Percentiles rank a stretch among this genome's conserved stretches.
Evolutionary conservation across 2,797 vertebrate species (phyloP).

Genomic region (Cyprinella venusta): DNA sequence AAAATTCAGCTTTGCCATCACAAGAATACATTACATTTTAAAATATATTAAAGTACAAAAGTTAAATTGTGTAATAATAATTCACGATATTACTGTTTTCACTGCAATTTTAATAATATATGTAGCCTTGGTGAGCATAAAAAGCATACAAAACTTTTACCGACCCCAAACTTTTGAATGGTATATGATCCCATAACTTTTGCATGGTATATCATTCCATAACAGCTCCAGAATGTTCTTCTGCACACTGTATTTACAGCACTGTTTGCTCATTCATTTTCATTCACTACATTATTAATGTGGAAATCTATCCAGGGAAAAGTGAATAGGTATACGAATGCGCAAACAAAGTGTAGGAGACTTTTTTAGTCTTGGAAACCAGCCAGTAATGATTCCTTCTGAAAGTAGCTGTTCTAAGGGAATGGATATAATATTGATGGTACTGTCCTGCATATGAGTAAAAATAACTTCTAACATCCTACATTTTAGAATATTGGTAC

Average conservation of each 20-base stretch:
- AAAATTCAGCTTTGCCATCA: no score
- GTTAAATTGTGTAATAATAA: no score
- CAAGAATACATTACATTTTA: no score
- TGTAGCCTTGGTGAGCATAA: background rate
- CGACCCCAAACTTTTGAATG: background rate
- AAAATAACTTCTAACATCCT: slow-evolving; percentile 5
- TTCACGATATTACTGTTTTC: background rate
- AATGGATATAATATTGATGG: background rate
- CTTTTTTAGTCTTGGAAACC: background rate
- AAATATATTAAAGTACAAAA: background rate
- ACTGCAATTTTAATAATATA: no score
- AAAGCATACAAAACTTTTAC: background rate
- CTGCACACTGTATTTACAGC: background rate
- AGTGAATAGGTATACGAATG: background rate
- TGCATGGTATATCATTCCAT: background rate
- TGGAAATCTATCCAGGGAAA: background rate
- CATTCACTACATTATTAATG: background rate
- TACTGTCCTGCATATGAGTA: background rate
- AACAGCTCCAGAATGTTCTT: background rate
- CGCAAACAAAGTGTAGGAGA: background rate
- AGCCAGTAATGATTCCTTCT: background rate
- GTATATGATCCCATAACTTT: background rate
- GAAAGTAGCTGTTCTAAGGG: background rate
- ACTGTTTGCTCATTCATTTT: background rate
- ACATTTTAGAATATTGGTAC: background rate